These are phyloP conservation scores for Trichopoda pennipes DNA, from an alignment of 2,888 invertebrate species.

Conservation along the genomic window DNA sequence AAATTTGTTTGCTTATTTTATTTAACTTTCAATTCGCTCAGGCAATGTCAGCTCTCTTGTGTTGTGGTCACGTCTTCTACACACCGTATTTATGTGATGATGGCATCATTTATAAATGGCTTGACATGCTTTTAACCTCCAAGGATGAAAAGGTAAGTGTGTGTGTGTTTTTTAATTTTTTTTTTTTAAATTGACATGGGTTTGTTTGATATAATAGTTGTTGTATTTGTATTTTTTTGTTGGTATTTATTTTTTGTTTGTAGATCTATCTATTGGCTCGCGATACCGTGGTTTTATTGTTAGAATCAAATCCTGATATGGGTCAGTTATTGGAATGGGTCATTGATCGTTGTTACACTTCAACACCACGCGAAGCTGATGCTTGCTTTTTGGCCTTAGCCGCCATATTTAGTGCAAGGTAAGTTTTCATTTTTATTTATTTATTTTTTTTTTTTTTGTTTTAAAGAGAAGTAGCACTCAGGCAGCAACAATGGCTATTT, in stretches of 20 bases:
- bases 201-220: background rate
- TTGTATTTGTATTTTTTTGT: background rate
- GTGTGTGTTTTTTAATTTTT: background rate
- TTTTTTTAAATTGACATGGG: background rate
- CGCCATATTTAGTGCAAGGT: conserved; percentile 97
- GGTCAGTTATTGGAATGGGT: conserved; percentile 97
- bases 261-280: conserved; percentile 95
- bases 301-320: conserved; percentile 97
- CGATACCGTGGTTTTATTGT: conserved; percentile 94
- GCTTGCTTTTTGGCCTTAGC: conserved; percentile 98
- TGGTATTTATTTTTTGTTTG: too few relatives aligned
- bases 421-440: conserved; percentile 52
- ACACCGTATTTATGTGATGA: conserved; percentile 92
- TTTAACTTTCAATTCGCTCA: conserved; percentile 79
- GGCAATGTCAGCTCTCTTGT: conserved; percentile 97
- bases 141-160: conserved; percentile 89
- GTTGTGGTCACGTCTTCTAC: conserved; percentile 97
- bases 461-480: too few relatives aligned
- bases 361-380: conserved; percentile 93
- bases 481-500: too few relatives aligned
- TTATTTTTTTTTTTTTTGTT: too few relatives aligned
- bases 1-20: conserved; percentile 13
- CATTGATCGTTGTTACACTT: conserved; percentile 98
- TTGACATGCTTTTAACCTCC: conserved; percentile 93
- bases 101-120: conserved; percentile 95